Conservation (phyloP, 2,797 vertebrate genomes). For the Gymnocypris eckloni region DNA sequence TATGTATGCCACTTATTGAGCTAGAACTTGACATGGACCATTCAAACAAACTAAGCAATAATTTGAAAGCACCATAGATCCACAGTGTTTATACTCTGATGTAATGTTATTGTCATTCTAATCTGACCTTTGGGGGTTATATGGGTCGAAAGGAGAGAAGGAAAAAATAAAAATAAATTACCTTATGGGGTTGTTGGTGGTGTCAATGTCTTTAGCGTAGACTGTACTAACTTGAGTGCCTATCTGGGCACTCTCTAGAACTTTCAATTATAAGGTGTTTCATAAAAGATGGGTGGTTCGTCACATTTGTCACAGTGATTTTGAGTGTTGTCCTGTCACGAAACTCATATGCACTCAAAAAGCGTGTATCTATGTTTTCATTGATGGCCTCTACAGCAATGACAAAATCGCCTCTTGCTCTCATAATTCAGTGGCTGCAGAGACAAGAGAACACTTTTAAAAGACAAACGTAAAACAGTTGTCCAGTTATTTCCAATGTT, state of each 20-base stretch:
- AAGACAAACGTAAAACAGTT: neutral
- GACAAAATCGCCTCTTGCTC: constrained; percentile 77
- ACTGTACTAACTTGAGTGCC: constrained; percentile 82
- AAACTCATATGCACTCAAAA: constrained; percentile 75
- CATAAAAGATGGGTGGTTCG: constrained; percentile 88
- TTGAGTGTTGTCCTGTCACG: constrained; percentile 84
- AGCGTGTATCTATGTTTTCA: constrained; percentile 77
- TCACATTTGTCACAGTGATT: constrained; percentile 88
- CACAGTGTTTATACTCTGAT: neutral
- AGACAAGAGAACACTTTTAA: constrained; percentile 14
- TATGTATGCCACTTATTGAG: neutral
- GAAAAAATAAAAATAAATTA: constrained; percentile 61
- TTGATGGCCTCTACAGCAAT: constrained; percentile 85
- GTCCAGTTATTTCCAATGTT: neutral
- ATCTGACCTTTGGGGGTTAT: neutral
- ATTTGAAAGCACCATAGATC: neutral
- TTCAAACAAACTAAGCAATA: neutral
- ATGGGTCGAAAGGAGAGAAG: neutral
- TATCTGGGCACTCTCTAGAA: constrained; percentile 77
- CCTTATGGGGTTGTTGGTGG: constrained; percentile 82
- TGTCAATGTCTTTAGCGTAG: constrained; percentile 86
- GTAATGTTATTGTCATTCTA: neutral
- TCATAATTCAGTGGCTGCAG: constrained; percentile 90
- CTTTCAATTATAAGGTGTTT: constrained; percentile 79
- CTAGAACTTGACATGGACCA: neutral